Conservation (phyloP, 2,113 vertebrate species). For the Eretmodus cyanostictus region DNA sequence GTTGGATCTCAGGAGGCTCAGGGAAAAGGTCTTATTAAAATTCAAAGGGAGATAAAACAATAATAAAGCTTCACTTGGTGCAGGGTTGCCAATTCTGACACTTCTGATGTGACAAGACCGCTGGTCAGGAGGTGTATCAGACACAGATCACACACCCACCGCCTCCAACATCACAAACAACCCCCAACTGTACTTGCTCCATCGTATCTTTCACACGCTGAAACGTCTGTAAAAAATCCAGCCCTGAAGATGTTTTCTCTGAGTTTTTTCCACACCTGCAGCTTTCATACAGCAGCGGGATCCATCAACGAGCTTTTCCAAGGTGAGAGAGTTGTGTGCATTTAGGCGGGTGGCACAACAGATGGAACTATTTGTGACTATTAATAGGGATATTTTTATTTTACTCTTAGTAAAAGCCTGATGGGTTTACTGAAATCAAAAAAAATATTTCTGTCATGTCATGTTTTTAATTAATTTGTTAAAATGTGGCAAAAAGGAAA, state of each 20-base stretch:
- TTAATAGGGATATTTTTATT: neutral
- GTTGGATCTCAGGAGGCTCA: neutral
- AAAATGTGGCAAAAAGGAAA: neutral
- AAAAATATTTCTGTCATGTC: neutral
- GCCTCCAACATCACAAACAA: neutral
- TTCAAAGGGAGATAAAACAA: neutral
- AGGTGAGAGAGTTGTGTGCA: neutral
- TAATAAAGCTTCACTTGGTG: neutral
- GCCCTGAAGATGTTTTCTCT: neutral
- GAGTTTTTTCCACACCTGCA: neutral
- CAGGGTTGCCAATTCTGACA: neutral
- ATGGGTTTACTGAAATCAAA: neutral
- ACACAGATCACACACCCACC: neutral
- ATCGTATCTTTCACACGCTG: neutral
- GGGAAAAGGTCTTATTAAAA: neutral
- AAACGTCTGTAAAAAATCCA: neutral
- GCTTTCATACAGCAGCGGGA: neutral
- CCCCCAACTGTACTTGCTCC: neutral
- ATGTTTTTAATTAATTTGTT: neutral
- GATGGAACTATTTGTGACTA: neutral
- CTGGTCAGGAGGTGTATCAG: neutral
- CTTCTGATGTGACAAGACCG: neutral
- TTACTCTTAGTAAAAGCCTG: neutral
- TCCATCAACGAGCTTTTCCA: neutral
- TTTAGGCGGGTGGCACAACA: neutral